Evolutionary conservation across 1,140 invertebrate species (phyloP).

Genomic region (Cydia splendana): DNA sequence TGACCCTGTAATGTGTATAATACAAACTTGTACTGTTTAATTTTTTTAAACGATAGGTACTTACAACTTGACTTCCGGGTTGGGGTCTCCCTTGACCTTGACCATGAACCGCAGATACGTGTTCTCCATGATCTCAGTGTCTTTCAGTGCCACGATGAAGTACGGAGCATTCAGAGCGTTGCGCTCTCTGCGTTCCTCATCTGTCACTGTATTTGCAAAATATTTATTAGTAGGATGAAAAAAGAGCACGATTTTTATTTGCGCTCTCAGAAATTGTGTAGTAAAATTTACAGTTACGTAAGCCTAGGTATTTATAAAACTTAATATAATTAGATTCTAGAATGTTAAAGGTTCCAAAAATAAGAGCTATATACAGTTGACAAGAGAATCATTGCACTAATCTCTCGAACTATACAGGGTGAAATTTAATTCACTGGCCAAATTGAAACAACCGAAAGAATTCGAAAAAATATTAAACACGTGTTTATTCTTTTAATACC

Average conservation of each 20-base stretch:
- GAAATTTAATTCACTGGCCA: too few species aligned
- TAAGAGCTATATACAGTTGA: too few species aligned
- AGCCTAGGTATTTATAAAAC: too few species aligned
- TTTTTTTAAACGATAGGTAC: constrained; percentile 61
- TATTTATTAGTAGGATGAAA: neutral
- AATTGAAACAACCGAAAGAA: too few species aligned
- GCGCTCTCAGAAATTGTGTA: neutral
- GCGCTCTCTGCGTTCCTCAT: constrained; percentile 85
- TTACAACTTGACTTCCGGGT: constrained; percentile 92
- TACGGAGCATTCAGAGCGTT: constrained; percentile 87
- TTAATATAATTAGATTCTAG: too few species aligned
- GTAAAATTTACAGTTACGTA: too few species aligned
- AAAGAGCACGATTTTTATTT: neutral
- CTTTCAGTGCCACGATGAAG: constrained; percentile 91
- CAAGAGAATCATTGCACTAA: too few species aligned
- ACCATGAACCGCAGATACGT: constrained; percentile 94
- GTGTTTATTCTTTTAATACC: too few species aligned
- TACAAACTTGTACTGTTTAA: neutral
- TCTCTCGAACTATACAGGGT: too few species aligned
- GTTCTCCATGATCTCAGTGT: constrained; percentile 92
- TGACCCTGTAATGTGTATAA: constrained; percentile 6
- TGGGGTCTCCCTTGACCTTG: constrained; percentile 92
- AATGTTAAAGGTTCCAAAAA: too few species aligned
- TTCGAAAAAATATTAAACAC: too few species aligned
- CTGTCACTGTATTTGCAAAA: constrained; percentile 80